Evolutionary conservation across 2,888 invertebrate species (phyloP).

Genomic region (Hartigia nigra): DNA sequence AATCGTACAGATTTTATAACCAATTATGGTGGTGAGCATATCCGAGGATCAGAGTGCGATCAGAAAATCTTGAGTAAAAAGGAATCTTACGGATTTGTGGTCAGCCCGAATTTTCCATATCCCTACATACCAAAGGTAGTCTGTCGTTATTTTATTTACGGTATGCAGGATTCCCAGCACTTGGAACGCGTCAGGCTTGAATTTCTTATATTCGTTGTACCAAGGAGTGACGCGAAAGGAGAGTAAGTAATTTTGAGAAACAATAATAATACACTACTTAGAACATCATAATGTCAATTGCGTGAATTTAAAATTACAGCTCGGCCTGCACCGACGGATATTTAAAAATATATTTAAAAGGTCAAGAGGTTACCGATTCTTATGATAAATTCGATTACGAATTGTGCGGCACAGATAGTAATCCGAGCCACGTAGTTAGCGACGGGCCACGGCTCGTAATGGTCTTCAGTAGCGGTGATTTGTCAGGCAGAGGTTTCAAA

Average conservation of each 20-base stretch:
- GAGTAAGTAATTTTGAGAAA: conserved; percentile 74
- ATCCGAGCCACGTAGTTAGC: conserved; percentile 85
- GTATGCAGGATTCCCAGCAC: conserved; percentile 96
- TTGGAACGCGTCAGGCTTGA: conserved; percentile 92
- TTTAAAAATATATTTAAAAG: conserved; percentile 89
- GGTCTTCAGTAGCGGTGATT: conserved; percentile 94
- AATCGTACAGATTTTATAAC: conserved; percentile 84
- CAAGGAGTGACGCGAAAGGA: conserved; percentile 81
- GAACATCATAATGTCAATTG: not conserved
- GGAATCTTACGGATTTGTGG: conserved; percentile 91
- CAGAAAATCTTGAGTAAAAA: conserved; percentile 95
- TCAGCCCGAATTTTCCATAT: conserved; percentile 96
- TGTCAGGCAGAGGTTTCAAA: conserved; percentile 91
- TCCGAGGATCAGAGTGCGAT: conserved; percentile 98
- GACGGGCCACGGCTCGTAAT: conserved; percentile 94
- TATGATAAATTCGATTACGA: conserved; percentile 95
- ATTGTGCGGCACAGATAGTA: conserved; percentile 84
- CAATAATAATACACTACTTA: not conserved
- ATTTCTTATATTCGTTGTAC: conserved; percentile 91
- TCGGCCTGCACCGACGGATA: conserved; percentile 85
- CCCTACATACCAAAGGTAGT: conserved; percentile 96
- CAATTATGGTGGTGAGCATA: conserved; percentile 93
- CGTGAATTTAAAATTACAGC: conserved; percentile 60
- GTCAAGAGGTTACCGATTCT: conserved; percentile 91
- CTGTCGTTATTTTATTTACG: conserved; percentile 98